Base-by-base conservation (phyloP, 2,888 invertebrate genomes). In the Frankliniella intonsa region DNA sequence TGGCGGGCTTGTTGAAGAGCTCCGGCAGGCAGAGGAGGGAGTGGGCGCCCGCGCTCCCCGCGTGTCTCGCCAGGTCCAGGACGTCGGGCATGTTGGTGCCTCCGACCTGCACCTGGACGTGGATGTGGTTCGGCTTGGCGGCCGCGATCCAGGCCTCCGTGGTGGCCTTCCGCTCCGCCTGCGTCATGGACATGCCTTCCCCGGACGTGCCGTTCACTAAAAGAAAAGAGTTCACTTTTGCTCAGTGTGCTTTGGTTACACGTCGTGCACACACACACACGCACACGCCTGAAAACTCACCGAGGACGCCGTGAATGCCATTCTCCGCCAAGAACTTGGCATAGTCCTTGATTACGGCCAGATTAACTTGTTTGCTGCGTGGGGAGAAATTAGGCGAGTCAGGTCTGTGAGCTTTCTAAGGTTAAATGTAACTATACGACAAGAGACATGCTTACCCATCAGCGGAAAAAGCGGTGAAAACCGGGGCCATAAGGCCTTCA, bases 171-270 rank as follows among this genome's bases (percentile, higher is more conserved):
- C 95, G 90, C 87, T 96, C 95, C 0, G 87, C 87, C 0, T 93
- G 87, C 79, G 90, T 92, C 87, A 95, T 87, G 0, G 91, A 91
- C 85, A 92, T 90, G 0, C 94, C 94, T 88, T 96, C 95, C 0
- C 95, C 95, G 50, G 92, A 92, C 0, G 95, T 94, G 17, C 95
- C 95, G 87, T 94, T 94, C 10, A 95, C 95, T 95, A 85, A 85
- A 83, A 84, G 62, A 14, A 17, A 62, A n/a, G 38, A 5, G 38
- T 38, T 38, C 38, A 38, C 38, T 3, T 38, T 38, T 5, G 38
- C 38, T 38, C 5, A 38, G 38, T 38, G 38, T 38, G 38, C 3
- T 3, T 38, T 38, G 3, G 5, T 80, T 25, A 81, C 62, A 76
- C n/a, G n/a, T n/a, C n/a, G n/a, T n/a, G 49, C 81, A 51, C 17